phyloP scores from a whole-genome alignment of 53 echinoderm and acorn worm species.

The Henricia sp. region DNA sequence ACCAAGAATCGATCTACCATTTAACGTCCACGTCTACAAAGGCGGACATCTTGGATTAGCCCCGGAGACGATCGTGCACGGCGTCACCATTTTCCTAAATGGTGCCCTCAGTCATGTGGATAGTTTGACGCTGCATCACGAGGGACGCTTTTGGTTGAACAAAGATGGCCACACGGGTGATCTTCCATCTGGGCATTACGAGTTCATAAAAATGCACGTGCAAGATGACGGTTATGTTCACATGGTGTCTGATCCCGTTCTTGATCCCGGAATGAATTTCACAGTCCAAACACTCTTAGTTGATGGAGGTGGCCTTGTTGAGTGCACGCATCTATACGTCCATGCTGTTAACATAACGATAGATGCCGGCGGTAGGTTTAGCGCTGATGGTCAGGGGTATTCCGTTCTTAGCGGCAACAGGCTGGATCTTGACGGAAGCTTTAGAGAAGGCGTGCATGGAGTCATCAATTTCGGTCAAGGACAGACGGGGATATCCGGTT shows the following conservation, averaged over 20 bases:
- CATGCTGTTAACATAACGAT: slow-evolving; percentile 82
- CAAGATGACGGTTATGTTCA: slow-evolving; percentile 86
- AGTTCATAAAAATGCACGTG: slow-evolving; percentile 77
- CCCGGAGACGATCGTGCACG: slow-evolving; percentile 77
- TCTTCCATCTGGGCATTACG: slow-evolving; percentile 64
- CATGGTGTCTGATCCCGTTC: slow-evolving; percentile 83
- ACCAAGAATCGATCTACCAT: slow-evolving; percentile 77
- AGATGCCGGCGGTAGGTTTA: slow-evolving; percentile 81
- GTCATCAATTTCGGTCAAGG: slow-evolving; percentile 86
- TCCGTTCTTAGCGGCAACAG: slow-evolving; percentile 54
- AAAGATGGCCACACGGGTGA: slow-evolving; percentile 69
- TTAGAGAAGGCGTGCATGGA: slow-evolving; percentile 76
- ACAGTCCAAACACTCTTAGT: slow-evolving; percentile 61
- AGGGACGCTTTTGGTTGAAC: slow-evolving; percentile 81
- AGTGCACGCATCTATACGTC: slow-evolving; percentile 82
- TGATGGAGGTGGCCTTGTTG: slow-evolving; percentile 87
- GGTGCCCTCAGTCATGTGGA: slow-evolving; percentile 73
- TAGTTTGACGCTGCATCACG: slow-evolving; percentile 75
- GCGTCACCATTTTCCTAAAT: slow-evolving; percentile 78
- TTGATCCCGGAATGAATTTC: slow-evolving; percentile 76
- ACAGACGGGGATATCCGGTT: slow-evolving; percentile 30
- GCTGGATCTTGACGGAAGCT: slow-evolving; percentile 72
- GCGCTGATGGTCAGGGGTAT: slow-evolving; percentile 77
- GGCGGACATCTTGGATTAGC: slow-evolving; percentile 84
- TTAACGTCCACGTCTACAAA: slow-evolving; percentile 79